phyloP scores from a whole-genome alignment of 2,888 invertebrate genomes.

The Sarcophaga subvicina region DNA sequence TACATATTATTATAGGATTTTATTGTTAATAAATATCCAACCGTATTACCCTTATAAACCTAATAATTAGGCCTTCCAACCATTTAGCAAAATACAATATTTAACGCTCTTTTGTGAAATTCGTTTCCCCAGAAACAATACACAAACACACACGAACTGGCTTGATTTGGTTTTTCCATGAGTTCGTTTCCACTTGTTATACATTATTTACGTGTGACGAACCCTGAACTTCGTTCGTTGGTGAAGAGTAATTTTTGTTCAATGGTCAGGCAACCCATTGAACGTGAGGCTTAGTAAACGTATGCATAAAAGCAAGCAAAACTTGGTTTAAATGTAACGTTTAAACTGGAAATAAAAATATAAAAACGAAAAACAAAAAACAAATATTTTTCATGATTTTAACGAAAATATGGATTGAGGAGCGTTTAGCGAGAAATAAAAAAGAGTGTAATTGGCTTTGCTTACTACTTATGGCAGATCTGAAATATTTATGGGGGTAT shows the following conservation, averaged over 20 bases:
- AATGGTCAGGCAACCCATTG: conserved; percentile 27
- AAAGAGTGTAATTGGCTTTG: conserved; percentile 36
- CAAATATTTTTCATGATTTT: neutral
- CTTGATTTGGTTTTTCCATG: neutral
- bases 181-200: neutral
- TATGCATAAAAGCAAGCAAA: neutral
- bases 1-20: no score
- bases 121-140: no score
- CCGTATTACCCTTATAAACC: no score
- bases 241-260: conserved; percentile 27
- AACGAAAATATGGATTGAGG: neutral
- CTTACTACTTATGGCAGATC: conserved; percentile 22
- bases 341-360: conserved; percentile 49
- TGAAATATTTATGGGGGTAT: no score
- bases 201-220: neutral
- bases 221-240: conserved; percentile 46
- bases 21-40: no score
- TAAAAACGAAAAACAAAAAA: neutral
- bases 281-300: neutral
- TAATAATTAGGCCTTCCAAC: no score
- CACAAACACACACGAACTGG: neutral
- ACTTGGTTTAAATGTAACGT: conserved; percentile 23
- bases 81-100: no score
- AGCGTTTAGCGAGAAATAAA: neutral
- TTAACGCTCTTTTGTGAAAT: no score